Base-by-base conservation (phyloP, 2,888 invertebrate genomes). In the Leucozona laternaria region DNA sequence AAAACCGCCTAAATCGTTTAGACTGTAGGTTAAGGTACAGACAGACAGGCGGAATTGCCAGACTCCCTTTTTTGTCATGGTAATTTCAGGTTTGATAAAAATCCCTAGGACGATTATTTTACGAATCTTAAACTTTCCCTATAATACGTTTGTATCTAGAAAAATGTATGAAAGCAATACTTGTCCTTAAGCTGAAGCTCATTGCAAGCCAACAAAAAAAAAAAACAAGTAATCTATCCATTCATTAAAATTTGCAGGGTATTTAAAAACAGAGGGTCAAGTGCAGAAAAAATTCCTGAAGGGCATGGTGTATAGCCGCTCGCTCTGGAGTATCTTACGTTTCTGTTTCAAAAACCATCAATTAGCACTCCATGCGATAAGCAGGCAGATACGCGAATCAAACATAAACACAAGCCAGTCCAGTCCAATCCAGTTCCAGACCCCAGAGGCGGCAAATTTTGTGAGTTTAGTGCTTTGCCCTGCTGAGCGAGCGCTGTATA, bases 351-450 rank as follows among this genome's bases (percentile, higher is more conserved):
- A 64, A 72, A 81, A 78, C 75, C 86, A 86, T 82, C 82, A 86
- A 86, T 86, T 82, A 86, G 86, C 86, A 82, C 82, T 82, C 60
- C 64, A 66, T 79, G 71, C 78, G 86, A 86, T 86, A 82, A 86
- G 70, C 75, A 66, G 64, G 82, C 82, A 86, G 86, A 86, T 86
- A 86, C 78, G 73, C 75, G 82, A 79, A 79, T 71, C 78, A 79
- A 73, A 86, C 85, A 81, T 86, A 73, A 86, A 68, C 85, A 86
- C 85, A 76, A 48, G 25, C 73, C 66, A 70, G 15, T 48, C 58
- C 64, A 55, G 55, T 50, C 17, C 43, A 20, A 11, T 48, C 22
- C 48, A 48, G 48, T 20, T n/a, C n/a, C n/a, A n/a, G n/a, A n/a
- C n/a, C n/a, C 53, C 53, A 60, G 73, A 64, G 77, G 53, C 77